A percentile compares a stretch with the other conserved stretches of the same genome.
Evolutionary conservation across 2,888 invertebrate genomes (phyloP).

Genomic region (Drosophila demipolita): DNA sequence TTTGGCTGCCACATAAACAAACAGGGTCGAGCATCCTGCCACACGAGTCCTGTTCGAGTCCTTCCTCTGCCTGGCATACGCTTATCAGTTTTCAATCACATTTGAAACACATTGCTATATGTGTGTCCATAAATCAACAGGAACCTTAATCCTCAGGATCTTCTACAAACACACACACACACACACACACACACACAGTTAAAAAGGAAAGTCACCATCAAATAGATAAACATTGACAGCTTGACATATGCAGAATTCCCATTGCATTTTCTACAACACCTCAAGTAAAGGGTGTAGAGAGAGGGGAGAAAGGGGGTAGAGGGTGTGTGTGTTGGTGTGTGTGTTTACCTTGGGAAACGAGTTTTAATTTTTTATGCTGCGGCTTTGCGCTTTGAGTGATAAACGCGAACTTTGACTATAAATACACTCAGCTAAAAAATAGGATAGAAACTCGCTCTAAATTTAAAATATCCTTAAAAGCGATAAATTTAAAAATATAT

Average conservation of each 20-base stretch:
- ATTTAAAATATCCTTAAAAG: background rate
- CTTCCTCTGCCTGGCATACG: conserved; percentile 43
- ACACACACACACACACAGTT: conserved; percentile 3
- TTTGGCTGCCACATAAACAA: conserved; percentile 47
- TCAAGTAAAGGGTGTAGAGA: background rate
- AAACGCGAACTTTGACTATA: conserved; percentile 42
- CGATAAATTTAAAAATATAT: background rate
- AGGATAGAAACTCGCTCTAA: background rate
- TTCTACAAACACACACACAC: conserved; percentile 32
- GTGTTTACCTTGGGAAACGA: conserved; percentile 15
- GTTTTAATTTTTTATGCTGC: conserved; percentile 64
- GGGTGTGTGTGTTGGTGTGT: background rate
- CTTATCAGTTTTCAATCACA: conserved; percentile 81
- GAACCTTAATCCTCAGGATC: conserved; percentile 69
- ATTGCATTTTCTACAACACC: conserved; percentile 17
- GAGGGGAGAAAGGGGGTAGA: background rate
- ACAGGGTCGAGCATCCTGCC: conserved; percentile 40
- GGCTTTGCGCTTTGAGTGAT: conserved; percentile 53
- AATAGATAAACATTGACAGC: conserved; percentile 80
- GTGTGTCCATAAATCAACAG: conserved; percentile 76
- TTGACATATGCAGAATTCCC: conserved; percentile 72
- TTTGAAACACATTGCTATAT: conserved; percentile 73
- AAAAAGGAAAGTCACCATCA: conserved; percentile 55
- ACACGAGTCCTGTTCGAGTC: conserved; percentile 21
- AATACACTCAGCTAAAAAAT: background rate